phyloP scores from a whole-genome alignment of 2,113 vertebrate species.

The Crotalus horridus region DNA sequence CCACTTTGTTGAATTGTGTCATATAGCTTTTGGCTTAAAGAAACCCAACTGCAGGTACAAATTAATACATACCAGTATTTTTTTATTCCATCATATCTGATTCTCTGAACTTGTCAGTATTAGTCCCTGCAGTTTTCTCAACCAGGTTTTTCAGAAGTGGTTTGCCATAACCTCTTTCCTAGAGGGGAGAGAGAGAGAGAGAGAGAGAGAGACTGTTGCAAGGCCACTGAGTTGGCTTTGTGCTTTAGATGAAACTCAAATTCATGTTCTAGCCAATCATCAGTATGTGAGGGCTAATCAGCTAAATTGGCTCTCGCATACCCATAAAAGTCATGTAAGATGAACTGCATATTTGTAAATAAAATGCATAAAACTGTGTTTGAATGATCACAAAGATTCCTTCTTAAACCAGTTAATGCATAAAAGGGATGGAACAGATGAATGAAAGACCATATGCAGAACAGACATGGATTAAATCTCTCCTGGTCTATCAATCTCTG shows the following conservation, averaged over 20 bases:
- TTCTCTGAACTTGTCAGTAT: background rate
- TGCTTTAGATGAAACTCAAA: background rate
- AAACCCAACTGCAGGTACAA: background rate
- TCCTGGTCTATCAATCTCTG: background rate
- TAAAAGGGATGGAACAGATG: background rate
- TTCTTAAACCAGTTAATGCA: background rate
- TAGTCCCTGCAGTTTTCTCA: background rate
- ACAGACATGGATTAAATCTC: background rate
- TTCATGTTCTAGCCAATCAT: background rate
- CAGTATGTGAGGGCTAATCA: too few species aligned
- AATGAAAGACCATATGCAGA: background rate
- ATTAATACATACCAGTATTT: background rate
- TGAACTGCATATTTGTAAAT: background rate
- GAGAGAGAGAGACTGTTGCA: background rate
- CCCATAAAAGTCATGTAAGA: background rate
- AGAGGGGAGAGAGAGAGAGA: background rate
- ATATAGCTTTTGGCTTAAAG: background rate
- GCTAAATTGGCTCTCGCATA: too few species aligned
- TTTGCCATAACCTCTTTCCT: background rate
- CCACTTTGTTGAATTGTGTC: background rate
- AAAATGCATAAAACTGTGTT: background rate
- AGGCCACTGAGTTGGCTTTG: background rate
- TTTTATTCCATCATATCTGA: background rate
- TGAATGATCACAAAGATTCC: background rate
- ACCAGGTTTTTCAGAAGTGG: background rate